Percentiles rank a stretch among this genome's conserved stretches.
Evolutionary conservation across 2,888 invertebrate species (phyloP).

Genomic region (Dugesia japonica): DNA sequence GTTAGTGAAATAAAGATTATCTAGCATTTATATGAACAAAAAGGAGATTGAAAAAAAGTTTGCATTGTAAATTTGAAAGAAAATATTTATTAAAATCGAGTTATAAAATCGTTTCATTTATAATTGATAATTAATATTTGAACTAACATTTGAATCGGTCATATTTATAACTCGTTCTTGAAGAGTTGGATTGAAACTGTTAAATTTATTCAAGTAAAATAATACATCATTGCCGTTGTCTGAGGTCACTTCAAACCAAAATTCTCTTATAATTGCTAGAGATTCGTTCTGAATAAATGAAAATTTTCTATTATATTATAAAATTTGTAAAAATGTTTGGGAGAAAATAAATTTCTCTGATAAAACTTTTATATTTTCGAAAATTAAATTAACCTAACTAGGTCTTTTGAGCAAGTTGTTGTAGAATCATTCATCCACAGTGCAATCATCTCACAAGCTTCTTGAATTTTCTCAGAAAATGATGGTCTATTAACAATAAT

Average conservation of each 20-base stretch:
- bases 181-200: neutral
- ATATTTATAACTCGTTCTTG: neutral
- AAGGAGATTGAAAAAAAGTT: no score
- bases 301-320: no score
- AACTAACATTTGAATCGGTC: neutral
- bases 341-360: neutral
- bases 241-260: neutral
- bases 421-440: constrained; percentile 31
- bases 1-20: no score
- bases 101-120: no score
- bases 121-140: no score
- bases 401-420: constrained; percentile 28
- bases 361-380: neutral
- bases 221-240: neutral
- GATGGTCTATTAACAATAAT: neutral
- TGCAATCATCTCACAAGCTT: neutral
- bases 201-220: neutral
- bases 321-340: no score
- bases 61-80: no score
- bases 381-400: constrained; percentile 22
- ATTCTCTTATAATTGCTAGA: neutral
- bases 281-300: neutral
- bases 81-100: no score
- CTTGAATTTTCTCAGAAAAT: neutral
- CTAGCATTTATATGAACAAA: no score